Evolutionary conservation across 2,888 invertebrate species (phyloP).

Genomic region (Apamea monoglypha): DNA sequence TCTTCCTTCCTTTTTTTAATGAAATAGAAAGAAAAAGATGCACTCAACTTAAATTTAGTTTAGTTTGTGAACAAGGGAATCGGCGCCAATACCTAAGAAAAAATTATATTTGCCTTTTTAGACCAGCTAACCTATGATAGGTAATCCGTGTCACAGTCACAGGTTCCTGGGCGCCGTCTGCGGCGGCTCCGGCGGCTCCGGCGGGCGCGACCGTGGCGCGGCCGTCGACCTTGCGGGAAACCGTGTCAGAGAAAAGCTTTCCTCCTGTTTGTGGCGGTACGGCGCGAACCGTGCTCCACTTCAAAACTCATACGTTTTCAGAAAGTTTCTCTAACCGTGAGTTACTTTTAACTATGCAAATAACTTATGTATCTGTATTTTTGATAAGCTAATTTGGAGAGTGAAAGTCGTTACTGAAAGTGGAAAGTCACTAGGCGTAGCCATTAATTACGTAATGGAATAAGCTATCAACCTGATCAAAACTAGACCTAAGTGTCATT

Average conservation of each 20-base stretch:
- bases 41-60: too few species aligned
- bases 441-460: constrained; percentile 46
- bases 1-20: too few species aligned
- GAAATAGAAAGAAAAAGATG: too few species aligned
- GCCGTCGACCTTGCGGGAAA: constrained; percentile 85
- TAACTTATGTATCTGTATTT: constrained; percentile 44
- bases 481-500: constrained; percentile 34
- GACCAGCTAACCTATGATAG: neutral
- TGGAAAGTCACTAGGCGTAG: constrained; percentile 48
- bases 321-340: constrained; percentile 24
- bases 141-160: neutral
- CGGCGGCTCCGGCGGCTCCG: constrained; percentile 14
- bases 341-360: constrained; percentile 46
- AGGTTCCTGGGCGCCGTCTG: constrained; percentile 17
- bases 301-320: constrained; percentile 32
- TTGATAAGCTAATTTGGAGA: constrained; percentile 48
- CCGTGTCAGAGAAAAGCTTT: constrained; percentile 87
- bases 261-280: constrained; percentile 74
- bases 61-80: too few species aligned
- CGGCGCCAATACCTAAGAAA: too few species aligned
- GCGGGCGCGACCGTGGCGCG: constrained; percentile 77
- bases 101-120: neutral
- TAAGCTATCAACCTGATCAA: constrained; percentile 31
- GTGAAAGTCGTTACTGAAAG: constrained; percentile 59
- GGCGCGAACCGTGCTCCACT: constrained; percentile 77